Base-by-base conservation (phyloP, 2,888 invertebrate species). In the Apomyelois bistriatella region DNA sequence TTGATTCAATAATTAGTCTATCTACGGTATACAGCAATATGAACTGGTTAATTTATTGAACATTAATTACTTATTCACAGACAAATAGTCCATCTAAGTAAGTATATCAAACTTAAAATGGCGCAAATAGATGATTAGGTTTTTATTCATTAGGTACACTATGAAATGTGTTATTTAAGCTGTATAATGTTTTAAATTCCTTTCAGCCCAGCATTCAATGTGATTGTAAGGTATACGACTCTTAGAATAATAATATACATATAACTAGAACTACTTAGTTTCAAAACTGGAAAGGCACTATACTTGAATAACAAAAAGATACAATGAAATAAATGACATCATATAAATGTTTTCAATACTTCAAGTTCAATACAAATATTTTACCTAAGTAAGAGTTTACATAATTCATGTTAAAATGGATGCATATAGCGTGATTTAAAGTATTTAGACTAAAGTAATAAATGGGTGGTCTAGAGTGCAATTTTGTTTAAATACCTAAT, bases 281-380 rank as follows among this genome's bases (percentile, higher is more conserved):
- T 72, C 58, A 74, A 76, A 81, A 74, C 60, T 79, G 78, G 76
- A 87, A 88, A 89, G 88, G 88, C 88, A 88, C 88, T 86, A 85
- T 82, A 68, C 82, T 84, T 85, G 79, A 79, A 68, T 75, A 76
- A 77, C 68, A 61, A 66, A 56, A 57, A 46, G n/a, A 48, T 50
- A 47, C 46, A 49, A 48, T 28, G 7, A 54, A 56, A 49, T 53
- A 52, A 41, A 35, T 40, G 15, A 40, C 16, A 37, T 55, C 56
- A 57, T 51, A 50, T 55, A 49, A 49, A 38, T 48, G 36, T 22
- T 17, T 13, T 30, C 32, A 32, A 13, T 32, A 47, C 8, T 3
- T 46, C 22, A 53, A 53, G 56, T 53, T 40, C 47, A 49, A 46
- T 52, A 56, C 43, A 52, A 49, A 59, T 55, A 54, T n/a, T 40